These are phyloP conservation scores for Corythornis madagascariensis DNA, from an alignment of 2,113 vertebrate genomes.

Conservation along the genomic window DNA sequence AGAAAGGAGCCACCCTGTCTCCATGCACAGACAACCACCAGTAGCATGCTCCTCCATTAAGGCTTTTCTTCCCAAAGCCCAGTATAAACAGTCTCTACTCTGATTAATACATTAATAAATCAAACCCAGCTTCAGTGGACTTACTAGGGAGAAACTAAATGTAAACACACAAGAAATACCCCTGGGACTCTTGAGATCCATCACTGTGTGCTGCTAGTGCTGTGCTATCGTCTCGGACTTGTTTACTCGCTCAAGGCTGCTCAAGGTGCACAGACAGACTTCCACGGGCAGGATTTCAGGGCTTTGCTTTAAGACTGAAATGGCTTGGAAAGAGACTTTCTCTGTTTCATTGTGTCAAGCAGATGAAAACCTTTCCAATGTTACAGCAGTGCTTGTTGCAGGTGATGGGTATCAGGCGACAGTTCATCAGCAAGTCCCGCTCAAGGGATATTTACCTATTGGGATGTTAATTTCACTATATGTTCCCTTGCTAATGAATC, in stretches of 20 bases:
- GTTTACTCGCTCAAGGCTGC: neutral
- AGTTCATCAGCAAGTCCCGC: neutral
- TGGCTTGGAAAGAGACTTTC: neutral
- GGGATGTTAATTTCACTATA: neutral
- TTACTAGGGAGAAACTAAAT: neutral
- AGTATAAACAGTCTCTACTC: neutral
- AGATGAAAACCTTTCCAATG: neutral
- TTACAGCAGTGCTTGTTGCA: neutral
- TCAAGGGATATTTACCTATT: neutral
- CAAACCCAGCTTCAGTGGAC: neutral
- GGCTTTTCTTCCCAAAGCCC: neutral
- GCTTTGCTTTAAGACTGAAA: neutral
- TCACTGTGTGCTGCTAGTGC: accelerated
- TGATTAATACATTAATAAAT: neutral
- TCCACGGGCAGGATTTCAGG: neutral
- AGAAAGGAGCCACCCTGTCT: neutral
- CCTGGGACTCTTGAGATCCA: neutral
- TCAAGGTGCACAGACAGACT: accelerated
- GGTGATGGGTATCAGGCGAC: neutral
- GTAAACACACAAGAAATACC: neutral
- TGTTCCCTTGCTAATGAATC: neutral
- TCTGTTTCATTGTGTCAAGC: neutral
- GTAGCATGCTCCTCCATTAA: neutral
- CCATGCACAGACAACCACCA: neutral
- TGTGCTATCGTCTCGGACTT: accelerated